These are phyloP conservation scores for Cotesia glomerata DNA, from an alignment of 1,140 invertebrate species.

Conservation along the genomic window DNA sequence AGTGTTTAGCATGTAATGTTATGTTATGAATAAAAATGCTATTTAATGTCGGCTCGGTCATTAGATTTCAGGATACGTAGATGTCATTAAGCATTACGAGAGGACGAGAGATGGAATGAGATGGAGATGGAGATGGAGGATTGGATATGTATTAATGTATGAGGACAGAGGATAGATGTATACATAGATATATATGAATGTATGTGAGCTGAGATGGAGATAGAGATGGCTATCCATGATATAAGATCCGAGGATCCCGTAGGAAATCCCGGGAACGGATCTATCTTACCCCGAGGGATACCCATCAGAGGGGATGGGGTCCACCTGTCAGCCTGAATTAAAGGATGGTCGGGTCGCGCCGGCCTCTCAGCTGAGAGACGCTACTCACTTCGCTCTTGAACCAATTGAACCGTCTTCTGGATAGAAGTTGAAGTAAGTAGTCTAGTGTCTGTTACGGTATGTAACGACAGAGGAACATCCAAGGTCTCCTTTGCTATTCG, in stretches of 20 bases:
- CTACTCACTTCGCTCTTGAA: constrained; percentile 30
- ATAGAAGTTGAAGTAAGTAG: neutral
- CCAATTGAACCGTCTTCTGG: constrained; percentile 47
- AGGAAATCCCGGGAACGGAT: constrained; percentile 65
- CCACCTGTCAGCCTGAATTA: constrained; percentile 64
- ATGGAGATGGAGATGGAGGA: neutral
- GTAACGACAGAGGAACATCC: neutral
- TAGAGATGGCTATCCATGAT: constrained; percentile 63
- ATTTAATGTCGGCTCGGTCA: constrained; percentile 10
- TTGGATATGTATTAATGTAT: too few relatives aligned
- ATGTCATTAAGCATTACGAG: constrained; percentile 19
- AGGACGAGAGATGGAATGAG: neutral
- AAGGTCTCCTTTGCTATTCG: neutral
- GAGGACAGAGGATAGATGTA: constrained; percentile 4
- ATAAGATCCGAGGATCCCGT: constrained; percentile 63
- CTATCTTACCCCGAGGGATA: constrained; percentile 64
- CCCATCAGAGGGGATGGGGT: constrained; percentile 46
- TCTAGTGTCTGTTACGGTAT: neutral
- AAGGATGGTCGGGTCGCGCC: constrained; percentile 58
- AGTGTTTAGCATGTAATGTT: neutral
- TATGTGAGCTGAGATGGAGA: constrained; percentile 48
- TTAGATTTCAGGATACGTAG: constrained; percentile 19
- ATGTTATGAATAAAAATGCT: neutral
- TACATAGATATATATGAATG: neutral
- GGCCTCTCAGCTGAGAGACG: constrained; percentile 36